Percentiles rank a stretch among this genome's conserved stretches.
Evolutionary conservation across 2,797 vertebrate genomes (phyloP).

Genomic region (Ataeniobius toweri): DNA sequence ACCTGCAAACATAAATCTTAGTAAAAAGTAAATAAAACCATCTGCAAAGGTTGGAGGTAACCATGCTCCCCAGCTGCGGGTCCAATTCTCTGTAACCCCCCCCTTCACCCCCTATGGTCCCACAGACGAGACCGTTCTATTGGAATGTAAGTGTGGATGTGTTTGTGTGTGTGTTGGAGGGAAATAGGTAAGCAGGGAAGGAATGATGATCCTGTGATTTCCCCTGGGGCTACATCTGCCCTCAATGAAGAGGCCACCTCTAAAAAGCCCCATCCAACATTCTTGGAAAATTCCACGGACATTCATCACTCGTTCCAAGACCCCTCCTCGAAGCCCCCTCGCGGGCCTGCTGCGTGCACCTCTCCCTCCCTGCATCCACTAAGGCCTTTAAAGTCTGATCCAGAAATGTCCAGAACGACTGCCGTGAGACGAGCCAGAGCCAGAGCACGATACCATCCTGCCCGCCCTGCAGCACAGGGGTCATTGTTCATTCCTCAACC

Average conservation of each 20-base stretch:
- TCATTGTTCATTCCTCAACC: conserved; percentile 69
- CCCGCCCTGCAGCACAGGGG: conserved; percentile 42
- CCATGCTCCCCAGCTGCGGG: conserved; percentile 41
- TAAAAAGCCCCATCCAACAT: conserved; percentile 64
- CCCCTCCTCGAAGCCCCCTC: conserved; percentile 38
- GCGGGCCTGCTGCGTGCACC: conserved; percentile 22
- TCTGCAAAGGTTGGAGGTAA: conserved; percentile 60
- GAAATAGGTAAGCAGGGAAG: conserved; percentile 64
- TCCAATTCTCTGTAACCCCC: conserved; percentile 64
- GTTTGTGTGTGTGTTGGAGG: conserved; percentile 34
- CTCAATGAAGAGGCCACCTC: conserved; percentile 48
- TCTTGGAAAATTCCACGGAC: conserved; percentile 68
- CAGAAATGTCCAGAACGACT: conserved; percentile 68
- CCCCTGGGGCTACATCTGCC: conserved; percentile 74
- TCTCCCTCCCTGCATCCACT: conserved; percentile 26
- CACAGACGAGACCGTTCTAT: conserved; percentile 44
- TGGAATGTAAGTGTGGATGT: conserved; percentile 43
- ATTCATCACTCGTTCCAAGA: conserved; percentile 61
- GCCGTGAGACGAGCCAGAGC: conserved; percentile 60
- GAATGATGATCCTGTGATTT: conserved; percentile 76
- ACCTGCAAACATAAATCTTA: conserved; percentile 53
- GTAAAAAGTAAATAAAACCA: conserved; percentile 67
- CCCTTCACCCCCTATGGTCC: conserved; percentile 26
- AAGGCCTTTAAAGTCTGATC: conserved; percentile 52
- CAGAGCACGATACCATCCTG: conserved; percentile 23